These are phyloP conservation scores for Labeo rohita DNA, from an alignment of 2,113 vertebrate genomes.

Conservation along the genomic window DNA sequence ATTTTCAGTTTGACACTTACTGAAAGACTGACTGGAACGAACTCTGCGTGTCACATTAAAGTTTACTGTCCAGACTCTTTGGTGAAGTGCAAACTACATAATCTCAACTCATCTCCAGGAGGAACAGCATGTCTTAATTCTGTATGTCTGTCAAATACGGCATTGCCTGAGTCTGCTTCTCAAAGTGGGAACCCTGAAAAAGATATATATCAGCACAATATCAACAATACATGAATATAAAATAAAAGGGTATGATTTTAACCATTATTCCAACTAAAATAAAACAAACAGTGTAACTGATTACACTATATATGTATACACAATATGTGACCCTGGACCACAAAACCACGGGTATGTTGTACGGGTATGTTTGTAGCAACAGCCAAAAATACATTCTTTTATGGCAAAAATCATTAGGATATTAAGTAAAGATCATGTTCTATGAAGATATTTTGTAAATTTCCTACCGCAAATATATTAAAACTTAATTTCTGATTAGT, in stretches of 20 bases:
- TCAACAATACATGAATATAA: background rate
- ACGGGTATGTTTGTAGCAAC: no score
- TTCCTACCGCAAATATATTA: no score
- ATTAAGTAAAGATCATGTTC: no score
- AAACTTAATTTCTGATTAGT: no score
- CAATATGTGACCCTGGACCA: no score
- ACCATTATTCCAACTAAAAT: background rate
- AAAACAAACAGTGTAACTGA: background rate
- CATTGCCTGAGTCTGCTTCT: background rate
- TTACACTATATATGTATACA: background rate
- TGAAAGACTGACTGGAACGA: background rate
- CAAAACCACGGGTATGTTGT: no score
- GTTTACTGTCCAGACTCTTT: slow-evolving; percentile 40
- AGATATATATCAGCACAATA: background rate
- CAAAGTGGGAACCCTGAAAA: background rate
- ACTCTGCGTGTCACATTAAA: background rate
- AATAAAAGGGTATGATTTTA: background rate
- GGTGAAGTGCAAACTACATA: slow-evolving; percentile 38
- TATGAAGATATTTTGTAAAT: no score
- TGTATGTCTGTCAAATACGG: slow-evolving; percentile 20
- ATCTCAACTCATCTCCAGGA: slow-evolving; percentile 18
- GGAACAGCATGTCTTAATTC: slow-evolving; percentile 41
- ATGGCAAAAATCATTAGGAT: no score
- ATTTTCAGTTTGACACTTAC: slow-evolving; percentile 35
- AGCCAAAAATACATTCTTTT: no score